Percentiles rank a stretch among this genome's conserved stretches.
Conservation (phyloP, 1,140 invertebrate species). For the Drusus annulatus region DNA sequence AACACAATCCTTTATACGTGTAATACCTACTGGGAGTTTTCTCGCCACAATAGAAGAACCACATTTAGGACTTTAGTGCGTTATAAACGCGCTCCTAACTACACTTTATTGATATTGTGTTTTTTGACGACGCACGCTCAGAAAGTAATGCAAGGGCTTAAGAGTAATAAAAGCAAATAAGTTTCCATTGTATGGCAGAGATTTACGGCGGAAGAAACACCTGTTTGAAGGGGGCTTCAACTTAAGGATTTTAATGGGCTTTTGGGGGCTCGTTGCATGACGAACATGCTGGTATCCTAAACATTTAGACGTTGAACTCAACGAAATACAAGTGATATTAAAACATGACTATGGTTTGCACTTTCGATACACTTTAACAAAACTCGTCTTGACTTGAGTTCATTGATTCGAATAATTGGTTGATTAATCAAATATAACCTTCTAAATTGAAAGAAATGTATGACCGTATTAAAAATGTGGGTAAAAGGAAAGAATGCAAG, state of each 20-base stretch:
- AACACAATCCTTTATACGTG: neutral
- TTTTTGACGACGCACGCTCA: slow-evolving; percentile 5
- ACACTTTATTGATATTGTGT: slow-evolving; percentile 35
- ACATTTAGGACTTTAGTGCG: slow-evolving; percentile 19
- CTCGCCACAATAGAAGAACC: neutral
- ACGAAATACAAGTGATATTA: too few relatives aligned
- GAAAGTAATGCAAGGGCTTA: neutral
- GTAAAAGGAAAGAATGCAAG: too few relatives aligned
- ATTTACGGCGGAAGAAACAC: neutral
- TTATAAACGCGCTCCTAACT: slow-evolving; percentile 22
- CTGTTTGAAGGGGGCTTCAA: neutral
- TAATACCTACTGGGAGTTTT: neutral
- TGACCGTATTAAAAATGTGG: too few relatives aligned
- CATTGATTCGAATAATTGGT: too few relatives aligned
- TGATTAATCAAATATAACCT: too few relatives aligned
- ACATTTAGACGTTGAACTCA: too few relatives aligned
- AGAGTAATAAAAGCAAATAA: slow-evolving; percentile 17
- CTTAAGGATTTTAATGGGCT: neutral
- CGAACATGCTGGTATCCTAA: too few relatives aligned
- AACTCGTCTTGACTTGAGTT: too few relatives aligned
- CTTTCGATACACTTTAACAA: too few relatives aligned
- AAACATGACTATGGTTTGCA: too few relatives aligned
- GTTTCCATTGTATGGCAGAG: neutral
- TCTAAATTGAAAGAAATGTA: too few relatives aligned
- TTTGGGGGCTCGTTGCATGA: too few relatives aligned